A percentile compares a stretch with the other conserved stretches of the same genome.
Conservation (phyloP, 2,113 vertebrate species). For the Psilopsiagon aurifrons region DNA sequence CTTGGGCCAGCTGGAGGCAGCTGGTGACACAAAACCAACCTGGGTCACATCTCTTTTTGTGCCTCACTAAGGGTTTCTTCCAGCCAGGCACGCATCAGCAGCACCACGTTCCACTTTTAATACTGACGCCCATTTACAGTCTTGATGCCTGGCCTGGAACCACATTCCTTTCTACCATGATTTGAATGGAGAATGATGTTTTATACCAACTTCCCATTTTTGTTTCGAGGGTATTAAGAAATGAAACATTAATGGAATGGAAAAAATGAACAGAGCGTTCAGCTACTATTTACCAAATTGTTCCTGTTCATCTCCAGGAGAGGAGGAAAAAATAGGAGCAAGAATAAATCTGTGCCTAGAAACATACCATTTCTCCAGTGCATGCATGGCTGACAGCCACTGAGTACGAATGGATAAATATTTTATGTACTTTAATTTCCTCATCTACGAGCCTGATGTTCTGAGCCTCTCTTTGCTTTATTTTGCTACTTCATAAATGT, state of each 20-base stretch:
- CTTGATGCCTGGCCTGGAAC: not conserved
- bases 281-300: slow-evolving; percentile 42
- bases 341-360: slow-evolving; percentile 38
- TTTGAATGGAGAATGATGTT: slow-evolving; percentile 36
- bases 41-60: not conserved
- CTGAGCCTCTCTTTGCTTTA: slow-evolving; percentile 53
- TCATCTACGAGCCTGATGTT: slow-evolving; percentile 57
- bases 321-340: not conserved
- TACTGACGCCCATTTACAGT: not conserved
- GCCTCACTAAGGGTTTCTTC: not conserved
- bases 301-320: not conserved
- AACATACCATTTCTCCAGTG: not conserved
- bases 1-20: not conserved
- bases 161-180: not conserved
- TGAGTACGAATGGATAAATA: slow-evolving; percentile 66
- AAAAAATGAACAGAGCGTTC: not conserved
- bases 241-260: slow-evolving; percentile 57
- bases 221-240: slow-evolving; percentile 54
- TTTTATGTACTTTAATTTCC: slow-evolving; percentile 77
- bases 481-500: slow-evolving; percentile 65
- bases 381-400: slow-evolving; percentile 26
- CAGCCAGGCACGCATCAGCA: not conserved
- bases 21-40: not conserved
- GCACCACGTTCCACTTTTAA: not conserved
- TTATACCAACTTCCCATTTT: slow-evolving; percentile 12